phyloP scores from a whole-genome alignment of 2,113 vertebrate genomes.

The Aix galericulata region DNA sequence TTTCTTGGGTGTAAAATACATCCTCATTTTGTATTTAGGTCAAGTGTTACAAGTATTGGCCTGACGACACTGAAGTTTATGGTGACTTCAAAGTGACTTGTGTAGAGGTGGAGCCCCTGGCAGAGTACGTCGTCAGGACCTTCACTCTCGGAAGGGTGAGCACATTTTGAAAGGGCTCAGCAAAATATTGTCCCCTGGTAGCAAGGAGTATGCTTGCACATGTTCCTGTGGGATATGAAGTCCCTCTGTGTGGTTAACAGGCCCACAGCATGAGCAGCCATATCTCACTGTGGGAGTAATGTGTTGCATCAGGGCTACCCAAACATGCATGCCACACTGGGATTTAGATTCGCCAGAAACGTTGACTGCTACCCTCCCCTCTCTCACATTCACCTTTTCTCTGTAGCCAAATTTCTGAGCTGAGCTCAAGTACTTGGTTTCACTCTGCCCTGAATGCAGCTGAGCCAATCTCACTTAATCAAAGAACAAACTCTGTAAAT shows the following conservation, averaged over 20 bases:
- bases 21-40: slow-evolving; percentile 79
- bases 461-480: not conserved
- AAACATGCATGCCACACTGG: accelerated
- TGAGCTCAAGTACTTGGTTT: not conserved
- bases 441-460: not conserved
- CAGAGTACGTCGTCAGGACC: slow-evolving; percentile 96
- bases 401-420: not conserved
- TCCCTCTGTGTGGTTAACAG: not conserved
- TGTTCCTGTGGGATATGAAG: not conserved
- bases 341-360: not conserved
- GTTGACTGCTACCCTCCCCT: not conserved
- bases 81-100: slow-evolving; percentile 98
- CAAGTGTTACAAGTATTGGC: slow-evolving; percentile 99
- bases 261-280: not conserved
- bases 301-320: accelerated
- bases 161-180: not conserved
- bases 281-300: not conserved
- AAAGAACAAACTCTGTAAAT: not conserved
- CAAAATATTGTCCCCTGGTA: not conserved
- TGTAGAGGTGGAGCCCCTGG: slow-evolving; percentile 94
- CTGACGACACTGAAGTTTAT: slow-evolving; percentile 96
- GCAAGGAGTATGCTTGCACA: accelerated
- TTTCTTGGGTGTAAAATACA: not conserved
- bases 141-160: slow-evolving; percentile 97
- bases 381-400: not conserved